A percentile compares a stretch with the other conserved stretches of the same genome.
Conservation (phyloP, 1,140 invertebrate genomes). For the Diploscapter pachys region DNA sequence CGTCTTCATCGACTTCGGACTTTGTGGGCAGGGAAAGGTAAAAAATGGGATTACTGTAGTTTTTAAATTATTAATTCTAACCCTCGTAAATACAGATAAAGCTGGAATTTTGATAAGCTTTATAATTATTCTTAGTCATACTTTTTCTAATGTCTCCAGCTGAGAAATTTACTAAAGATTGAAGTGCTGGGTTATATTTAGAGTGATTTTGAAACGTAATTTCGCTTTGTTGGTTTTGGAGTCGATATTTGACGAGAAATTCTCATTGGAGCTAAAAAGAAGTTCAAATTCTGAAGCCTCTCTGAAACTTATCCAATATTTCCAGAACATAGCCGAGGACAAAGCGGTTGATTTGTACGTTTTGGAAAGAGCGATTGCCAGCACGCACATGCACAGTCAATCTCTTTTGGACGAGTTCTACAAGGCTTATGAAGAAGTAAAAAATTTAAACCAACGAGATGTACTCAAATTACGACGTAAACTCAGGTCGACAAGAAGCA, state of each 20-base stretch:
- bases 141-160: too few relatives aligned
- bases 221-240: too few relatives aligned
- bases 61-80: background rate
- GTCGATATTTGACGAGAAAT: too few relatives aligned
- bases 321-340: constrained; percentile 73
- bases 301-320: background rate
- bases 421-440: constrained; percentile 67
- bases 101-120: too few relatives aligned
- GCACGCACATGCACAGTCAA: constrained; percentile 79
- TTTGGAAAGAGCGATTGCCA: constrained; percentile 83
- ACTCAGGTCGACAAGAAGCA: constrained; percentile 59
- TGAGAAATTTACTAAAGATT: too few relatives aligned
- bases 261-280: too few relatives aligned
- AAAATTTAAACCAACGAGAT: background rate
- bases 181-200: too few relatives aligned
- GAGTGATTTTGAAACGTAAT: too few relatives aligned
- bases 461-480: too few relatives aligned
- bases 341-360: constrained; percentile 97
- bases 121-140: too few relatives aligned
- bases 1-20: constrained; percentile 50
- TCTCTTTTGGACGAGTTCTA: constrained; percentile 74
- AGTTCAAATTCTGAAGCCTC: too few relatives aligned
- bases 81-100: too few relatives aligned
- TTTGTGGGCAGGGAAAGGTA: constrained; percentile 35
- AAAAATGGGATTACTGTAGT: background rate